A percentile compares a stretch with the other conserved stretches of the same genome.
These are phyloP conservation scores for Caenorhabditis afra DNA, from an alignment of 2,888 invertebrate species.

Conservation along the genomic window DNA sequence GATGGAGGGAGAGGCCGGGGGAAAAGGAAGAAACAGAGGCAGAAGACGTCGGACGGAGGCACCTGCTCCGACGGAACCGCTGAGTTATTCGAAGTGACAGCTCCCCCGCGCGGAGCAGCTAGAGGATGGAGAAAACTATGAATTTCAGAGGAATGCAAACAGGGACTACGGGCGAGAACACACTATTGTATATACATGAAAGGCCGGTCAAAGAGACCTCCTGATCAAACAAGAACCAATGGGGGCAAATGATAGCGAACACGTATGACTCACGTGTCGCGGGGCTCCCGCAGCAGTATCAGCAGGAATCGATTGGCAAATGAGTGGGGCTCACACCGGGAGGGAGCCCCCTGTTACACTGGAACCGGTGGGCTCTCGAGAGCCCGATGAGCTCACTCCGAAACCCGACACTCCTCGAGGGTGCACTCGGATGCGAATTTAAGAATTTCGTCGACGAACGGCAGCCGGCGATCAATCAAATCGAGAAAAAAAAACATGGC, in stretches of 20 bases:
- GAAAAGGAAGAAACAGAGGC: neutral
- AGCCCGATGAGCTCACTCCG: constrained; percentile 9
- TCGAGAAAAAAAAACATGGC: constrained; percentile 4
- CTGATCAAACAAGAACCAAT: constrained; percentile 11
- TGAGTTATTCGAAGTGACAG: constrained; percentile 44
- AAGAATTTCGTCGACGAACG: neutral
- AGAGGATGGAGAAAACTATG: constrained; percentile 8
- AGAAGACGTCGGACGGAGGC: constrained; percentile 1
- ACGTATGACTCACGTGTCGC: constrained; percentile 8
- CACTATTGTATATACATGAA: neutral
- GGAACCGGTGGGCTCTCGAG: constrained; percentile 16
- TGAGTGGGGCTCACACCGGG: constrained; percentile 7
- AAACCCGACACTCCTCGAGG: constrained; percentile 23
- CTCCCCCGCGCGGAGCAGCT: neutral
- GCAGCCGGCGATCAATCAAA: constrained; percentile 4
- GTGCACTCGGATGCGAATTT: constrained; percentile 1
- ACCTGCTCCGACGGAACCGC: constrained; percentile 15
- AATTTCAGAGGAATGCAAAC: constrained; percentile 13
- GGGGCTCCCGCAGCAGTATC: neutral
- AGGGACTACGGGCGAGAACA: constrained; percentile 1
- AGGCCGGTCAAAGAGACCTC: constrained; percentile 1
- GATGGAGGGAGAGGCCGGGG: neutral
- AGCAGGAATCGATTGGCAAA: constrained; percentile 13
- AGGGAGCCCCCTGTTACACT: constrained; percentile 3
- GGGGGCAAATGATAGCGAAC: neutral